These are phyloP conservation scores for Hydraecia micacea DNA, from an alignment of 2,888 invertebrate genomes.

Conservation along the genomic window DNA sequence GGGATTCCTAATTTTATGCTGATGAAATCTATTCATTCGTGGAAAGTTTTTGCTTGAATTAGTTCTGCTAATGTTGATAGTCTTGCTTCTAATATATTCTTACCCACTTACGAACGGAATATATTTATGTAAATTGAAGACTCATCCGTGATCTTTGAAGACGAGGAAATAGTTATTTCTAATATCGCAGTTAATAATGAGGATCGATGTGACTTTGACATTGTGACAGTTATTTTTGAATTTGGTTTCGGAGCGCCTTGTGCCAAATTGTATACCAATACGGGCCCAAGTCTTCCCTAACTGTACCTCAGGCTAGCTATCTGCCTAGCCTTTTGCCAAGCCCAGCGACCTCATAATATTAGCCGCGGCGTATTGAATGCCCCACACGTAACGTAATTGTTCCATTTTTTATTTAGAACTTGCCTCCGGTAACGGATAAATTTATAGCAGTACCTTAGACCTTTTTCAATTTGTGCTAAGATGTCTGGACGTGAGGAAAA, in stretches of 20 bases:
- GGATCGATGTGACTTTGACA: neutral
- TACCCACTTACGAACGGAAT: conserved; percentile 22
- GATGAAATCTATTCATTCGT: conserved; percentile 37
- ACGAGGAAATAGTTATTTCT: conserved; percentile 7
- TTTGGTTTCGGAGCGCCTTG: neutral
- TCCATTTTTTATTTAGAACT: conserved; percentile 61
- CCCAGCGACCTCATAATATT: conserved; percentile 59
- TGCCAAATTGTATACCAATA: neutral
- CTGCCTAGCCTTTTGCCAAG: conserved; percentile 64
- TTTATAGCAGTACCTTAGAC: conserved; percentile 57
- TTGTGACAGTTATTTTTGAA: neutral
- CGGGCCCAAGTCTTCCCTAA: too few species aligned
- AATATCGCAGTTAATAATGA: neutral
- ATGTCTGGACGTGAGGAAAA: conserved; percentile 32
- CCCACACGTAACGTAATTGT: conserved; percentile 60
- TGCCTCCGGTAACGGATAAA: conserved; percentile 28
- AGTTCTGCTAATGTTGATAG: conserved; percentile 33
- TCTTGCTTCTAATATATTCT: conserved; percentile 35
- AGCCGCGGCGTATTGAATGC: conserved; percentile 53
- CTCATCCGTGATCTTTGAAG: neutral
- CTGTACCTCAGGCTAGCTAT: neutral
- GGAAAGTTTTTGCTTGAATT: conserved; percentile 33
- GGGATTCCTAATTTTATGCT: conserved; percentile 30
- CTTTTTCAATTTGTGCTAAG: conserved; percentile 63
- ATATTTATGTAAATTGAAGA: neutral